A percentile compares a stretch with the other conserved stretches of the same genome.
Evolutionary conservation across 2,113 vertebrate genomes (phyloP).

Genomic region (Pica pica): DNA sequence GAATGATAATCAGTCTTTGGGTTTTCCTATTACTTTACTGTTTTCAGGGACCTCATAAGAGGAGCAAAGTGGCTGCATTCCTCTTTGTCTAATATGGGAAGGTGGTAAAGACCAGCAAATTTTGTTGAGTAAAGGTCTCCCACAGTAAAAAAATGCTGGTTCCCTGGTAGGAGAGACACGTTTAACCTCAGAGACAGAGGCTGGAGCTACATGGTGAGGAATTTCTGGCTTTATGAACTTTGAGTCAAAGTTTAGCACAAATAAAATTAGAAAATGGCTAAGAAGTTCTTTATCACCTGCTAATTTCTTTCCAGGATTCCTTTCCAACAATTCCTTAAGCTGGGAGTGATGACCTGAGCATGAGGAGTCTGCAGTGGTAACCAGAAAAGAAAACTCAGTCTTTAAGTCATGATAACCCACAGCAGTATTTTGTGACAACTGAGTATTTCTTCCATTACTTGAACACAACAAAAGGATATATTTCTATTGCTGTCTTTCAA

Average conservation of each 20-base stretch:
- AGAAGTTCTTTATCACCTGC: neutral
- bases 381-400: neutral
- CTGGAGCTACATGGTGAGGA: neutral
- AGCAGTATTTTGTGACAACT: neutral
- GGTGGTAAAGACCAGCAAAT: neutral
- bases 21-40: neutral
- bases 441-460: neutral
- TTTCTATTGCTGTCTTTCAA: neutral
- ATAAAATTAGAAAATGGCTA: neutral
- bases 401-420: neutral
- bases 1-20: neutral
- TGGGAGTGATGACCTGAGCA: neutral
- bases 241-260: neutral
- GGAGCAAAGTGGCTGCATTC: neutral
- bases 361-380: neutral
- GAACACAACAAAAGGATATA: neutral
- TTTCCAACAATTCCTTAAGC: neutral
- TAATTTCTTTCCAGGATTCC: neutral
- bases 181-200: neutral
- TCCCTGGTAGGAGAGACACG: neutral
- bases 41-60: neutral
- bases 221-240: neutral
- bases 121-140: neutral
- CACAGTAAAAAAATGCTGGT: neutral
- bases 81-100: neutral